phyloP scores from a whole-genome alignment of 1,140 invertebrate genomes.

The Rhizoglyphus robini region DNA sequence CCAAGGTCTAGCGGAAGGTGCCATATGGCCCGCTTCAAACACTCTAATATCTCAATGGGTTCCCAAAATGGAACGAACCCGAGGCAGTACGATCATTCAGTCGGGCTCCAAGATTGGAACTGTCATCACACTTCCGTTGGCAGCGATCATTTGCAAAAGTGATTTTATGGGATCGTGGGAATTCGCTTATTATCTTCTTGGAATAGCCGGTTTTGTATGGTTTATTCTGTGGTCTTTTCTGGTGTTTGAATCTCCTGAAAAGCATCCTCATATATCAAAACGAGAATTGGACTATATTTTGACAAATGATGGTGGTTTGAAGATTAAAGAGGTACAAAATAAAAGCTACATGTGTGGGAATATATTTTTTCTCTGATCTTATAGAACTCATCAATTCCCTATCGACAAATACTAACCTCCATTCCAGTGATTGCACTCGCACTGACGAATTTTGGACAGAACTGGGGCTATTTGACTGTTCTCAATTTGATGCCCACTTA shows the following conservation, averaged over 20 bases:
- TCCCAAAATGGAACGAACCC: constrained; percentile 17
- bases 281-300: constrained; percentile 39
- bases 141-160: constrained; percentile 15
- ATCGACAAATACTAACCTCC: constrained; percentile 61
- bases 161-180: constrained; percentile 23
- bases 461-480: constrained; percentile 88
- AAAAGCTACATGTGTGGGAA: too few relatives aligned
- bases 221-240: constrained; percentile 23
- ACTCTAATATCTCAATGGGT: constrained; percentile 32
- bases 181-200: constrained; percentile 23
- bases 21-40: constrained; percentile 32
- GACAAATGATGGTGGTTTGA: constrained; percentile 28
- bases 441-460: constrained; percentile 71
- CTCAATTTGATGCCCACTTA: constrained; percentile 86
- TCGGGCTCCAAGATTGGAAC: constrained; percentile 31
- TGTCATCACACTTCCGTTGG: constrained; percentile 27
- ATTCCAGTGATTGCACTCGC: constrained; percentile 80
- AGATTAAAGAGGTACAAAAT: constrained; percentile 23
- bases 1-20: constrained; percentile 29
- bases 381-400: constrained; percentile 49
- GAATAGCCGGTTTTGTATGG: constrained; percentile 22
- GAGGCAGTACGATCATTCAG: constrained; percentile 9
- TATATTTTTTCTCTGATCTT: too few relatives aligned
- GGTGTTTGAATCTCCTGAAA: constrained; percentile 19
- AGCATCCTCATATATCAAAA: constrained; percentile 22